phyloP scores from a whole-genome alignment of 2,888 invertebrate genomes.

The Lypha dubia region DNA sequence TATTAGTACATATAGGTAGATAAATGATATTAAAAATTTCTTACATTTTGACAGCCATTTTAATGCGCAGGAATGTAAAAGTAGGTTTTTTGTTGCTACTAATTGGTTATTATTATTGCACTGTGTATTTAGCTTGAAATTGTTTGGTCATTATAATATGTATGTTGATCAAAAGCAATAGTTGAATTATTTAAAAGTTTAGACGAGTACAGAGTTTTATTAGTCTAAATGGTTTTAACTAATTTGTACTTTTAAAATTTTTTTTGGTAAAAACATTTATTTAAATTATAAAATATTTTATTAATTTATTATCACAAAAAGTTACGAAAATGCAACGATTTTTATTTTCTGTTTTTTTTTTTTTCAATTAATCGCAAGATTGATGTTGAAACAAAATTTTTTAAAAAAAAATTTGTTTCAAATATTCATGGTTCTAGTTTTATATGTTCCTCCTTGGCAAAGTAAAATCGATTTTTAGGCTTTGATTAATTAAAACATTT shows the following conservation, averaged over 20 bases:
- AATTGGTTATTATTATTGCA: slow-evolving; percentile 57
- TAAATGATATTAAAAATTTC: slow-evolving; percentile 50
- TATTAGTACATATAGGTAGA: not conserved
- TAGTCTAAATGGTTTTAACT: slow-evolving; percentile 70
- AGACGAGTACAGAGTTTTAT: slow-evolving; percentile 65
- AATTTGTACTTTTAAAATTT: slow-evolving; percentile 74
- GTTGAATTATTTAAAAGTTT: slow-evolving; percentile 60
- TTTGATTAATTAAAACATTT: slow-evolving; percentile 68
- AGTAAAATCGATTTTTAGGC: slow-evolving; percentile 68
- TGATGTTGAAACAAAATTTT: slow-evolving; percentile 73
- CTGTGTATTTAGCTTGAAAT: slow-evolving; percentile 46
- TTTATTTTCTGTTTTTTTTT: slow-evolving; percentile 27
- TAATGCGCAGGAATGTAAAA: slow-evolving; percentile 73
- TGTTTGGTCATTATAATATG: slow-evolving; percentile 57
- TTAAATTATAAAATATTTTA: slow-evolving; percentile 56
- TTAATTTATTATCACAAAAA: slow-evolving; percentile 73
- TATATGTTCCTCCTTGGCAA: slow-evolving; percentile 64
- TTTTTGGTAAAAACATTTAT: slow-evolving; percentile 53
- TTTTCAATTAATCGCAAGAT: slow-evolving; percentile 56
- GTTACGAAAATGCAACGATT: slow-evolving; percentile 73
- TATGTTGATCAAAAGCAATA: slow-evolving; percentile 51
- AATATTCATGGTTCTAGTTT: slow-evolving; percentile 68
- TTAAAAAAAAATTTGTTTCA: slow-evolving; percentile 72
- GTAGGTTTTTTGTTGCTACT: slow-evolving; percentile 39
- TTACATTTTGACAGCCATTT: slow-evolving; percentile 76